Evolutionary conservation across 2,797 vertebrate genomes (phyloP), one percentile per base, ranked within the genome.

Genomic region (Paguma larvata): DNA sequence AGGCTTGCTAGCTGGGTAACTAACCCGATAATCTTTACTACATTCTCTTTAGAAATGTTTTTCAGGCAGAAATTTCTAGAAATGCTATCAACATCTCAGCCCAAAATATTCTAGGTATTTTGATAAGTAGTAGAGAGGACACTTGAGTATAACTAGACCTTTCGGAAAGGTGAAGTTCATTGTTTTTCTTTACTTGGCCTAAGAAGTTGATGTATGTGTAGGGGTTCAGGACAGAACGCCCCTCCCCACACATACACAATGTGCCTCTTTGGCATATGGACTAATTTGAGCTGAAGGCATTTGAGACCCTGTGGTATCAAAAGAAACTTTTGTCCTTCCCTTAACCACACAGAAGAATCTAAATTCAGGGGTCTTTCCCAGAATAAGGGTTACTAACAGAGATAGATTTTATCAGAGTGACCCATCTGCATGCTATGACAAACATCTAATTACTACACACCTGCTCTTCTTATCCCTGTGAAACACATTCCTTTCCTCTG

Each of bases 31-130:
- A 72, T 93, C 51, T 80, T 86, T 65, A 41, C 9, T 59, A 72
- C 83, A 41, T 94, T 96, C 41, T 95, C 46, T 91, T 46, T 65
- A 95, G 41, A 94, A 91, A 65, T 77, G 2, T 63, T 82, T 95
- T 90, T 84, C 62, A 97, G 83, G 21, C 46, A 85, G 30, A 79
- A 38, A 96, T 80, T 70, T 70, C 77, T 85, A 85, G 51, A 97
- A 62, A 89, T 23, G 14, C 38, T 68, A 18, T 46, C 32, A 83
- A 73, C 41, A 85, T 85, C 67, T 73, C 72, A 85, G 46, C 34
- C 27, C 27, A 56, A 89, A 96, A 78, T 77, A 87, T 3, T 21
- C 3, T 32, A 75, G 13, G 18, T 80, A 46, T 91, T 85, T 89
- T 90, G 59, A 12, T 91, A 12, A 84, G 27, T 23, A 70, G 19